A percentile compares a stretch with the other conserved stretches of the same genome.
Evolutionary conservation across 2,113 vertebrate species (phyloP).

Genomic region (Alosa alosa): DNA sequence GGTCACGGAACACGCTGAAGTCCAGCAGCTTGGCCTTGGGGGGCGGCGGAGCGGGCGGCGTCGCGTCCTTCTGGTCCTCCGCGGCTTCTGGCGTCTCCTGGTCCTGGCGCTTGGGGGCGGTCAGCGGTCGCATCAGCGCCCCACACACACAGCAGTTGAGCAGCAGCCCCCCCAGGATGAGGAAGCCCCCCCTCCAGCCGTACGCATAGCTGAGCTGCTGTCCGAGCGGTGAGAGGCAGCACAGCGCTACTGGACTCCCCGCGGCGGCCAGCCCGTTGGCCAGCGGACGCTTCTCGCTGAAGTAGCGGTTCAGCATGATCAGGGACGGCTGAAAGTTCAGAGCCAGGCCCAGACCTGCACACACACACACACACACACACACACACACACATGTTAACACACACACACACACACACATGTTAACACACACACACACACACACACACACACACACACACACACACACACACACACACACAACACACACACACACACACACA

Average conservation of each 20-base stretch:
- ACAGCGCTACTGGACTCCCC: conserved; percentile 90
- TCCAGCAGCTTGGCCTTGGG: conserved; percentile 81
- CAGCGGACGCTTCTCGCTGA: conserved; percentile 84
- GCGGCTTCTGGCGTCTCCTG: conserved; percentile 32
- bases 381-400: background rate
- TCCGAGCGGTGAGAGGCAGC: conserved; percentile 86
- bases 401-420: background rate
- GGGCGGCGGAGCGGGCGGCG: background rate
- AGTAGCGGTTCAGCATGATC: conserved; percentile 96
- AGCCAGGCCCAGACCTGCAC: conserved; percentile 86
- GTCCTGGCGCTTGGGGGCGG: conserved; percentile 55
- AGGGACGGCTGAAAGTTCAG: conserved; percentile 95
- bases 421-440: background rate
- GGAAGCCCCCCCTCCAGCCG: conserved; percentile 92
- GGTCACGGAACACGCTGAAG: conserved; percentile 85
- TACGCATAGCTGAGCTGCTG: conserved; percentile 85
- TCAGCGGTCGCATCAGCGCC: conserved; percentile 87
- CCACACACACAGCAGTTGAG: conserved; percentile 93
- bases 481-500: too few species aligned
- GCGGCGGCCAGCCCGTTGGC: conserved; percentile 92
- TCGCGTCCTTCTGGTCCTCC: conserved; percentile 45
- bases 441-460: background rate
- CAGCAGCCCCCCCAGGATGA: conserved; percentile 87
- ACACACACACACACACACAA: background rate
- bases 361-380: conserved; percentile 3